A percentile compares a stretch with the other conserved stretches of the same genome.
Evolutionary conservation across 2,797 vertebrate genomes (phyloP).

Genomic region (Propithecus perrieri): DNA sequence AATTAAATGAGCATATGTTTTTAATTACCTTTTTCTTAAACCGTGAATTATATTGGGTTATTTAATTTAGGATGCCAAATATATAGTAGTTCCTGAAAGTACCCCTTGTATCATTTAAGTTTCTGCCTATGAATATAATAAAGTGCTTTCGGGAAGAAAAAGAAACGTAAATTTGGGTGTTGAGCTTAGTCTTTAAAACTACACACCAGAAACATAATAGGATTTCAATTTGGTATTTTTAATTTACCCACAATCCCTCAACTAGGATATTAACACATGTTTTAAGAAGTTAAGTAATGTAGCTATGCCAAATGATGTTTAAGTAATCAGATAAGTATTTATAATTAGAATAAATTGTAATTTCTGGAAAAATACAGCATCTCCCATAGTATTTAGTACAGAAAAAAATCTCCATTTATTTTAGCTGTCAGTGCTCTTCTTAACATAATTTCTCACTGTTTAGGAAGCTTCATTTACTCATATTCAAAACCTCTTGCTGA

Average conservation of each 20-base stretch:
- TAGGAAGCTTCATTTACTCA: conserved; percentile 52
- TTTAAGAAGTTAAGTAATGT: conserved; percentile 61
- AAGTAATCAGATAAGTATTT: conserved; percentile 68
- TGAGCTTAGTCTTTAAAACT: conserved; percentile 30
- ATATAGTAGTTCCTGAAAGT: conserved; percentile 32
- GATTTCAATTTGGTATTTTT: background rate
- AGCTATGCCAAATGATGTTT: conserved; percentile 68
- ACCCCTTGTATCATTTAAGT: conserved; percentile 15
- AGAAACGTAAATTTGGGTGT: conserved; percentile 26
- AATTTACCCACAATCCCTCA: conserved; percentile 1
- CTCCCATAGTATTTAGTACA: conserved; percentile 79
- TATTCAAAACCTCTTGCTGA: conserved; percentile 63
- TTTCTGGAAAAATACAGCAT: conserved; percentile 74
- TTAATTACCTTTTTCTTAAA: conserved; percentile 51
- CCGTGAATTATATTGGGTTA: conserved; percentile 1
- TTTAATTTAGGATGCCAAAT: conserved; percentile 65
- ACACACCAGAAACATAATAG: background rate
- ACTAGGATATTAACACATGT: conserved; percentile 7
- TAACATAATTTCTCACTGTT: conserved; percentile 57
- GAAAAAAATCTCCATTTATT: conserved; percentile 41
- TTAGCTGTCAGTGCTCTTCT: conserved; percentile 32
- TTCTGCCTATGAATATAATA: conserved; percentile 62
- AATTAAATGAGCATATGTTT: conserved; percentile 43
- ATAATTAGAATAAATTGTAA: conserved; percentile 72
- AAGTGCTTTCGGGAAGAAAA: conserved; percentile 3